These are phyloP conservation scores for Asobara japonica DNA, from an alignment of 1,140 invertebrate genomes.

Conservation along the genomic window DNA sequence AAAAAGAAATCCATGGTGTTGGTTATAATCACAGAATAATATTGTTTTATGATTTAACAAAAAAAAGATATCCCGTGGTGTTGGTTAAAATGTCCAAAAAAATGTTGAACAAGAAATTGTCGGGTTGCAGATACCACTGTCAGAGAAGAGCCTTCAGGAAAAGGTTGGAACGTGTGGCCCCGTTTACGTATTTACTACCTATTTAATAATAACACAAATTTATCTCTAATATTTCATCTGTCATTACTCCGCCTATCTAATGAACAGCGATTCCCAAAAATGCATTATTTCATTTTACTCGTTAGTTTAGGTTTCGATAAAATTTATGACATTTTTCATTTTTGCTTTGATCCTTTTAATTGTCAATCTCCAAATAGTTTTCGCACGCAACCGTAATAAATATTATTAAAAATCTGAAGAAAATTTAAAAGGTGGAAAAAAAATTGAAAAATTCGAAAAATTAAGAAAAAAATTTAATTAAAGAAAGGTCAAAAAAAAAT, in stretches of 20 bases:
- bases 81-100: slow-evolving; percentile 32
- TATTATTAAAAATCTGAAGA: no score
- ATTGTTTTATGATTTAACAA: slow-evolving; percentile 27
- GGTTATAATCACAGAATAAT: slow-evolving; percentile 35
- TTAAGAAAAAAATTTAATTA: no score
- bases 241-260: slow-evolving; percentile 57
- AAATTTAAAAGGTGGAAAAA: no score
- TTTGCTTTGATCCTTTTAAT: no score
- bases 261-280: no score
- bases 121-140: slow-evolving; percentile 66
- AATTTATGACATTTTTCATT: no score
- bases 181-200: slow-evolving; percentile 62
- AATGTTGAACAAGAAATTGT: slow-evolving; percentile 61
- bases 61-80: slow-evolving; percentile 29
- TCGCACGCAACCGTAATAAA: no score
- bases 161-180: slow-evolving; percentile 65
- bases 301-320: no score
- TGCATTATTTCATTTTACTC: slow-evolving; percentile 50
- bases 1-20: slow-evolving; percentile 23
- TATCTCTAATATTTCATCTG: slow-evolving; percentile 5
- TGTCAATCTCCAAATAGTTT: no score
- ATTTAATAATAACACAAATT: slow-evolving; percentile 29
- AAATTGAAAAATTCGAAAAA: no score
- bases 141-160: slow-evolving; percentile 65
- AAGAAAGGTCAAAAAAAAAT: no score